These are phyloP conservation scores for Ernsta delagoae DNA, from an alignment of 2,888 invertebrate species.

Conservation along the genomic window DNA sequence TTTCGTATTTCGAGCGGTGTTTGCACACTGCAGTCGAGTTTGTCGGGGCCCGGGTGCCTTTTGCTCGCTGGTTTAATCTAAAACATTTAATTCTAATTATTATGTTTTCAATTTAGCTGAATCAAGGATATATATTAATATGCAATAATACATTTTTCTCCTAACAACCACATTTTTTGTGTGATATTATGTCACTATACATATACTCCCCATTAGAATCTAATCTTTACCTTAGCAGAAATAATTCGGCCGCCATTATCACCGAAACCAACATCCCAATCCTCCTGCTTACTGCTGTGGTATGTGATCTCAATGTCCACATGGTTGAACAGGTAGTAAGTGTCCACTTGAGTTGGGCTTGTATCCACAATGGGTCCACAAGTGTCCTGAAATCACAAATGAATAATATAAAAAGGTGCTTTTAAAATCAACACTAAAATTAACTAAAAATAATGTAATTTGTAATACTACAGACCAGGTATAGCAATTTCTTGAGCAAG, in stretches of 20 bases:
- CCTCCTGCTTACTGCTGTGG: slow-evolving; percentile 94
- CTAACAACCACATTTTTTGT: too few species aligned
- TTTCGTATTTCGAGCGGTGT: slow-evolving; percentile 89
- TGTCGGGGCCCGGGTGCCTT: slow-evolving; percentile 74
- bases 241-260: slow-evolving; percentile 95
- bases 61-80: slow-evolving; percentile 85
- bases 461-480: too few species aligned
- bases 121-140: too few species aligned
- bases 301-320: slow-evolving; percentile 97
- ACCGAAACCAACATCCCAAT: slow-evolving; percentile 92
- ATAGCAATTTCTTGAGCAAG: too few species aligned
- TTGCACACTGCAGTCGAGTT: slow-evolving; percentile 77
- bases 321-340: slow-evolving; percentile 98
- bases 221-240: slow-evolving; percentile 88
- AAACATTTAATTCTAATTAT: background rate
- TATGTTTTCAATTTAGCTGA: too few species aligned
- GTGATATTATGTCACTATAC: too few species aligned
- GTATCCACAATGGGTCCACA: slow-evolving; percentile 84
- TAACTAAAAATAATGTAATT: background rate
- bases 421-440: too few species aligned
- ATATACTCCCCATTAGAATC: too few species aligned
- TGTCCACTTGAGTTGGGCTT: slow-evolving; percentile 86
- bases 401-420: too few species aligned
- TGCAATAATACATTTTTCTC: too few species aligned
- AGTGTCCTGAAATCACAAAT: slow-evolving; percentile 68